These are phyloP conservation scores for Patella vulgata DNA, from an alignment of 1,140 invertebrate species.

Conservation along the genomic window DNA sequence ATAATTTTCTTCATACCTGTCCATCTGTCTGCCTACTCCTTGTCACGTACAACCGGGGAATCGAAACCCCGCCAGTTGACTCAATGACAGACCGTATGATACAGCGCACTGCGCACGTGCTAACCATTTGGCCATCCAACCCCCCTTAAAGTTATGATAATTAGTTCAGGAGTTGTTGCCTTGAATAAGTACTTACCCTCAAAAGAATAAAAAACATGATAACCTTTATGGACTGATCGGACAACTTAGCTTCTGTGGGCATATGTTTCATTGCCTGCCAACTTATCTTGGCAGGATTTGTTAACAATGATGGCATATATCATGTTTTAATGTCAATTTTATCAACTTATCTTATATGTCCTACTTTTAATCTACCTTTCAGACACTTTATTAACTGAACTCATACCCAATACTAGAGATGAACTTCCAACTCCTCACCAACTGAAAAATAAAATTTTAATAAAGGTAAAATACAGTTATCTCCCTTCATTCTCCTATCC, in stretches of 20 bases:
- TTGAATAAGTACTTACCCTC: background rate
- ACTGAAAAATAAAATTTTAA: constrained; percentile 67
- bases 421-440: constrained; percentile 87
- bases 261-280: too few species aligned
- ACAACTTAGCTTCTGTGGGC: too few species aligned
- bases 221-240: background rate
- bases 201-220: background rate
- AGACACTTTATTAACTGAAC: constrained; percentile 81
- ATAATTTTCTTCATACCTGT: background rate
- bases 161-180: background rate
- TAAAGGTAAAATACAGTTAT: constrained; percentile 59
- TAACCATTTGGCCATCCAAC: too few species aligned
- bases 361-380: constrained; percentile 5
- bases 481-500: too few species aligned
- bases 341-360: too few species aligned
- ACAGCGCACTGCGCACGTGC: too few species aligned
- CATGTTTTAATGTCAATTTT: too few species aligned
- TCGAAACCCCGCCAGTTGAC: too few species aligned
- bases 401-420: constrained; percentile 83
- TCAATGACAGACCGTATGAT: too few species aligned
- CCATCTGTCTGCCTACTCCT: background rate
- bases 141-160: constrained; percentile 4
- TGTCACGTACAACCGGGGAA: background rate
- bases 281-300: background rate
- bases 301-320: too few species aligned